phyloP scores from a whole-genome alignment of 2,797 vertebrate species.

The Danionella dracula region DNA sequence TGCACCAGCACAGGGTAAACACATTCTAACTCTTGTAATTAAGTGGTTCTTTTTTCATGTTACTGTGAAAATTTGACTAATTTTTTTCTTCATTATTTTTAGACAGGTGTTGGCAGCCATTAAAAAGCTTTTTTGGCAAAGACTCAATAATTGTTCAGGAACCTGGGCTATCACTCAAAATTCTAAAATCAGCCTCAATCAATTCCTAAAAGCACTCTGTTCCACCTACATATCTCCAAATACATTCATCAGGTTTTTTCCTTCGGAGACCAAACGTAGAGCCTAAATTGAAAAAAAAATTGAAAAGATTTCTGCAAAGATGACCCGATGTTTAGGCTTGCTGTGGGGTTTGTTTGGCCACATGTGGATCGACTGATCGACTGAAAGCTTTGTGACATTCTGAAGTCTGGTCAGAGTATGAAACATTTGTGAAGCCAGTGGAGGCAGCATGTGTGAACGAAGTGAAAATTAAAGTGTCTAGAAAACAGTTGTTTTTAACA shows the following conservation, averaged over 20 bases:
- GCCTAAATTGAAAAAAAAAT: too few species aligned
- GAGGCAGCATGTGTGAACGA: neutral
- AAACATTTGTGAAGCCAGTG: neutral
- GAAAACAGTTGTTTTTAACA: too few species aligned
- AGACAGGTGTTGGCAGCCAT: too few species aligned
- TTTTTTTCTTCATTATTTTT: too few species aligned
- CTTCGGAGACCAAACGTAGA: neutral
- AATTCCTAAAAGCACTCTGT: neutral
- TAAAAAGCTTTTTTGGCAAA: neutral
- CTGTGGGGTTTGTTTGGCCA: neutral
- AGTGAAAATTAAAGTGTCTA: neutral
- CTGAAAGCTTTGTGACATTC: neutral
- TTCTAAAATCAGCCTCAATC: neutral
- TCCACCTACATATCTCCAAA: neutral
- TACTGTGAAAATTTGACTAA: too few species aligned
- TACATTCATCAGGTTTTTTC: neutral
- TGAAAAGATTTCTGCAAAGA: neutral
- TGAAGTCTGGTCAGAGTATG: neutral
- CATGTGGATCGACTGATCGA: neutral
- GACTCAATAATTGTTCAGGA: neutral
- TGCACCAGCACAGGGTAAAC: too few species aligned
- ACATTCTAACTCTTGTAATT: too few species aligned
- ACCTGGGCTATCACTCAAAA: neutral
- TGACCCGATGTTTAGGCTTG: neutral
- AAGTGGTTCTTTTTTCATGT: too few species aligned